Base-by-base conservation (phyloP, 2,888 invertebrate genomes). In the Noctua comes region DNA sequence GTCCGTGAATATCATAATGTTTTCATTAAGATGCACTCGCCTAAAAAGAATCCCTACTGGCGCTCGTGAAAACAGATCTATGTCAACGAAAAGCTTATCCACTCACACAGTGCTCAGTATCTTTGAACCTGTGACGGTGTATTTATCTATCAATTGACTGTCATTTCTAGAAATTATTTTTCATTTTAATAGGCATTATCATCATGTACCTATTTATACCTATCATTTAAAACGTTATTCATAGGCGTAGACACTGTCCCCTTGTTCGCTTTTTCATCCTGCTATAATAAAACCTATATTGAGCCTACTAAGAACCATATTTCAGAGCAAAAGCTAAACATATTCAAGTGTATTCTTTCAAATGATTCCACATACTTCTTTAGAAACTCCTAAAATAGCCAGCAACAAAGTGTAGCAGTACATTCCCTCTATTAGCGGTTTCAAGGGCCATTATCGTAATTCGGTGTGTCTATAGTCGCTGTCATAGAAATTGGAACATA, bases 401-500 rank as follows among this genome's bases (percentile, higher is more conserved):
- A 81, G 36, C 72, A 79, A 69, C 71, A 69, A 85, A 76, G 68
- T 68, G 2, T 21, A 36, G 31, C 62, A 80, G 57, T 80, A 73
- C 69, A 77, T 88, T 82, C 82, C 87, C 85, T 87, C 88, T 91
- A 92, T 91, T 91, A 90, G 92, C 86, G 92, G 93, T 94, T 92
- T 93, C 93, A 91, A 93, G 93, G 91, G 87, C 91, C 91, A 93
- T 93, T 93, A 91, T 92, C 82, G 80, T 91, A 91, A 92, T 90
- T 88, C 89, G 88, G 90, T 93, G 90, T 92, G 89, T 91, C 89
- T 91, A 88, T 90, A 91, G 87, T 77, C 83, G 82, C 89, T 90
- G 92, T 89, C 87, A 90, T 85, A 91, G 89, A 90, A 91, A 91
- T 90, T 87, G 90, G 89, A 88, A 91, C 92, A 94, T 94, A 95